Evolutionary conservation across 2,797 vertebrate species (phyloP), one percentile per base, ranked within the genome.

Genomic region (Parotocinclus haroldoi): DNA sequence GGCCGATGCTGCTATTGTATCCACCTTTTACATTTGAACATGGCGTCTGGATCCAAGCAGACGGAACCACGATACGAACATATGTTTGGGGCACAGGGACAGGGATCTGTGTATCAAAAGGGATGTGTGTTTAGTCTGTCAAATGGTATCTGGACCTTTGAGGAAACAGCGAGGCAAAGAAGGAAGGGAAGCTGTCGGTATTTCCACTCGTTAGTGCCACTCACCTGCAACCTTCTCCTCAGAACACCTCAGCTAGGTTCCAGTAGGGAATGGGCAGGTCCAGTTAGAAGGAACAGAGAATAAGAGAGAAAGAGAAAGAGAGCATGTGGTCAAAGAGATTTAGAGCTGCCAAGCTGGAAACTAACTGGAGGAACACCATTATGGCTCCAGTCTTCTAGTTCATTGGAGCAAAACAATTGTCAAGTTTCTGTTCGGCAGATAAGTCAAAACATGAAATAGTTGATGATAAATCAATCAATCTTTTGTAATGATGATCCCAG

Each of bases 161-260:
- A 63, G 36, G 66, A 58, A 74, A 56, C 36, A 13, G 42, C 58
- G 71, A 68, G 36, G 2, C 56, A 60, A 55, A 37, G 55, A 19
- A 1, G 44, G 54, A 16, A n/a, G 62, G 61, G 58, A 72, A 72
- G 62, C 72, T 72, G 72, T 75, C 72, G 59, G 63, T 61, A 36
- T 38, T 72, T 37, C 38, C 46, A 58, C 69, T 75, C 55, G 45
- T 77, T 77, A 77, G 62, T 72, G 72, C 69, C 76, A 78, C 54
- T 75, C 76, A 72, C 58, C 49, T 58, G 48, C 49, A 14, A 62
- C 54, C 49, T 58, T 11, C 38, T 63, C 17, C 46, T 38, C 58
- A 45, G 52, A 53, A 48, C 18, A 14, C 49, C 42, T 46, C 27
- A 53, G 40, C 27, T 27, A 27, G 27, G 54, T 27, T 50, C 9